phyloP scores from a whole-genome alignment of 1,140 invertebrate genomes.

The Bradynema listronoti region DNA sequence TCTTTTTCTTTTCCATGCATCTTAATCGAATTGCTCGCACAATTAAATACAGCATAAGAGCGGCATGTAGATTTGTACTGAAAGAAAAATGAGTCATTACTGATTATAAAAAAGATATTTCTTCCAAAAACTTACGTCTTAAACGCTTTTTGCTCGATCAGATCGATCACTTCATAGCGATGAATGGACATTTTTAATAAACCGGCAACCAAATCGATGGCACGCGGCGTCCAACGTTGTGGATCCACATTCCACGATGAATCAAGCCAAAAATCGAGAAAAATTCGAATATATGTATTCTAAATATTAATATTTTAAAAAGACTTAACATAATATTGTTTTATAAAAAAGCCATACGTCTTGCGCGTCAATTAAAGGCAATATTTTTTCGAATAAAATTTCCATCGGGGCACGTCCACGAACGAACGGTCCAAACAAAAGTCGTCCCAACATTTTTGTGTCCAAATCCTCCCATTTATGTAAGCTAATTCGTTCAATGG shows the following conservation, averaged over 20 bases:
- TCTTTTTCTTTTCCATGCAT: not conserved
- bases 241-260: constrained; percentile 19
- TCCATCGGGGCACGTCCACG: constrained; percentile 9
- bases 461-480: not conserved
- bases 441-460: constrained; percentile 9
- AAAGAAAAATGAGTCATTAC: constrained; percentile 10
- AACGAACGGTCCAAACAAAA: constrained; percentile 17
- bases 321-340: not conserved
- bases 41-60: constrained; percentile 18
- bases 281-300: constrained; percentile 13
- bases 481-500: no score
- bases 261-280: constrained; percentile 22
- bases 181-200: not conserved
- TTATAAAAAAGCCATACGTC: constrained; percentile 12
- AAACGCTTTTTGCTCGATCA: constrained; percentile 23
- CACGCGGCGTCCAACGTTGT: constrained; percentile 11
- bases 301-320: constrained; percentile 1
- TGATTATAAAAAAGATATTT: not conserved
- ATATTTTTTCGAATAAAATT: constrained; percentile 18
- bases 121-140: constrained; percentile 10
- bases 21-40: constrained; percentile 7
- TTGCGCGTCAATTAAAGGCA: constrained; percentile 1
- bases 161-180: constrained; percentile 1
- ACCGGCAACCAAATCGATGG: not conserved
- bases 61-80: constrained; percentile 30